Evolutionary conservation across 2,113 vertebrate species (phyloP), one percentile per base, ranked within the genome.

Genomic region (Notiomystis cincta): DNA sequence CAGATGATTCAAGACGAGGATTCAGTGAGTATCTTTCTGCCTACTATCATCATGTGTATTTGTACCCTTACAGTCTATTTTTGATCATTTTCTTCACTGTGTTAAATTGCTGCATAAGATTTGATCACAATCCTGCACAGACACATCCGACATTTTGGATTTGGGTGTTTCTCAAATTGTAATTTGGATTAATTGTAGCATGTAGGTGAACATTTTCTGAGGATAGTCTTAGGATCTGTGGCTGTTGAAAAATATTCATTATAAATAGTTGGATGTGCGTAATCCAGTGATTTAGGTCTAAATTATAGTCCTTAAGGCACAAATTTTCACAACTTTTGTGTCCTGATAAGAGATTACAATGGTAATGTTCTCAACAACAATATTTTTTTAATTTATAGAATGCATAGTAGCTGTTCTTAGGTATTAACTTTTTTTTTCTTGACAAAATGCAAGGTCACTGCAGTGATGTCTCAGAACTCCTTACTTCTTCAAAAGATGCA

Each of bases 1-100:
- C 99, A 99, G 93, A 99, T 99, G 99, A 99, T 99, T 97, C 99
- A 99, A 96, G 99, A 99, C 77, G 99, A 99, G 95, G 99, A 99
- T 95, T 99, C 99, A 67, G 99, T 99, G 97, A 99, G 99, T 98
- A 97, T 90, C 47, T 33, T 70, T 96, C 67, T 90, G 54, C 91
- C 37, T 93, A 38, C 44, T 95, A 35, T 75, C 53, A 75, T 75
- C 35, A 25, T 69, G 30, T 94, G 25, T 85, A 47, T 79, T 96
- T 94, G 60, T 82, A 50, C 56, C 24, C 22, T 93, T 44, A 37
- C 17, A 61, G 37, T 45, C 80, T 89, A 20, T 91, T 83, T 82
- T 28, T 56, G 9, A 21, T 72, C 1, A 27, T 28, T 91, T 83
- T 75, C 50, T 75, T 87, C 48, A 17, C 8, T 78, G 25, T 75